Evolutionary conservation across 2,113 vertebrate species (phyloP).

Genomic region (Otocyon megalotis): DNA sequence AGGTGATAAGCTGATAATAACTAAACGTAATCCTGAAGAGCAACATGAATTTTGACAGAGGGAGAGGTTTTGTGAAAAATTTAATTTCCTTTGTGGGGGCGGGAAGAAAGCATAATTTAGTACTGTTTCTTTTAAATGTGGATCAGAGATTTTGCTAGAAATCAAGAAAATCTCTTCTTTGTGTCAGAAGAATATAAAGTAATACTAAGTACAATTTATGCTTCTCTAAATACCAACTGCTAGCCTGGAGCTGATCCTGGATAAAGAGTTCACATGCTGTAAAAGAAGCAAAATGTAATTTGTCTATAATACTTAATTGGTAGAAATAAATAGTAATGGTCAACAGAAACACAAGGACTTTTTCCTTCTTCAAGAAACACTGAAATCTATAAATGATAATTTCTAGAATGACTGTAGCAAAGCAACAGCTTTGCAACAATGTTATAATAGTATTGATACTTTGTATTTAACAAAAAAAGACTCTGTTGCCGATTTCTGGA

Average conservation of each 20-base stretch:
- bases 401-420: neutral
- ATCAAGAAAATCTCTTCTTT: conserved; percentile 67
- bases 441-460: neutral
- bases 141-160: conserved; percentile 48
- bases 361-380: neutral
- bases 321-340: conserved; percentile 20
- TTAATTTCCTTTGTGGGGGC: conserved; percentile 73
- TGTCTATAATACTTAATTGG: neutral
- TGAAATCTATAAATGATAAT: neutral
- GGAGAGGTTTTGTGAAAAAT: conserved; percentile 74
- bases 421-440: neutral
- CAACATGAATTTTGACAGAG: conserved; percentile 77
- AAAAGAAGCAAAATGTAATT: neutral
- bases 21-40: conserved; percentile 77
- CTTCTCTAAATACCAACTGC: neutral
- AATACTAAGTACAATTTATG: neutral
- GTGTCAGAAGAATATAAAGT: conserved; percentile 63
- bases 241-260: neutral
- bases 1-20: conserved; percentile 78
- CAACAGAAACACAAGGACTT: neutral
- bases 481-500: neutral
- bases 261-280: neutral
- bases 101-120: conserved; percentile 28
- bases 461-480: neutral
- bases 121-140: conserved; percentile 61